Conservation (phyloP, 2,888 invertebrate genomes). For the Pristionchus mayeri region DNA sequence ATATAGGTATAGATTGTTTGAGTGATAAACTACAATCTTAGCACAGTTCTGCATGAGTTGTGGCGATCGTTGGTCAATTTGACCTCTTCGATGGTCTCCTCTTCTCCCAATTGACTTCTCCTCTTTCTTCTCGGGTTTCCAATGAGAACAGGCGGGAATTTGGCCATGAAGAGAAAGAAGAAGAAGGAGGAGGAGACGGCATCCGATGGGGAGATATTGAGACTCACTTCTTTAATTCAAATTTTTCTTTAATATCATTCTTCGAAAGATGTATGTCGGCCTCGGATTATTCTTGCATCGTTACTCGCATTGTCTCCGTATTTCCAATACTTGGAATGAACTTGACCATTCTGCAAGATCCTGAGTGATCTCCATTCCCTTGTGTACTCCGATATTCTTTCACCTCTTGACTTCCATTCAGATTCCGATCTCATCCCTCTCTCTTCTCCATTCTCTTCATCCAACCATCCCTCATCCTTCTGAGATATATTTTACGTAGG, state of each 20-base stretch:
- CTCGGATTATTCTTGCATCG: too few species aligned
- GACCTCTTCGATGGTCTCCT: neutral
- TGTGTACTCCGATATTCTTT: neutral
- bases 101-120: neutral
- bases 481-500: conserved; percentile 30
- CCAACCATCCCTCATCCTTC: neutral
- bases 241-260: too few species aligned
- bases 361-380: neutral
- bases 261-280: too few species aligned
- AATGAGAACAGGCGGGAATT: conserved; percentile 5
- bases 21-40: too few species aligned
- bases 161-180: neutral
- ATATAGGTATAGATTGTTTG: too few species aligned
- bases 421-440: neutral
- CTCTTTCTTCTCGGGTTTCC: neutral
- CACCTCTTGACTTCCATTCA: neutral
- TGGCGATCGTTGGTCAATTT: neutral
- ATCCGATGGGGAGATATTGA: neutral
- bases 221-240: too few species aligned
- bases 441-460: neutral
- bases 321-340: neutral
- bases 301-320: neutral
- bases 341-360: neutral
- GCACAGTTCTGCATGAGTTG: too few species aligned
- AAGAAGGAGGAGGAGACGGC: neutral